Base-by-base conservation (phyloP, 2,888 invertebrate genomes). In the Mythimna pallens region DNA sequence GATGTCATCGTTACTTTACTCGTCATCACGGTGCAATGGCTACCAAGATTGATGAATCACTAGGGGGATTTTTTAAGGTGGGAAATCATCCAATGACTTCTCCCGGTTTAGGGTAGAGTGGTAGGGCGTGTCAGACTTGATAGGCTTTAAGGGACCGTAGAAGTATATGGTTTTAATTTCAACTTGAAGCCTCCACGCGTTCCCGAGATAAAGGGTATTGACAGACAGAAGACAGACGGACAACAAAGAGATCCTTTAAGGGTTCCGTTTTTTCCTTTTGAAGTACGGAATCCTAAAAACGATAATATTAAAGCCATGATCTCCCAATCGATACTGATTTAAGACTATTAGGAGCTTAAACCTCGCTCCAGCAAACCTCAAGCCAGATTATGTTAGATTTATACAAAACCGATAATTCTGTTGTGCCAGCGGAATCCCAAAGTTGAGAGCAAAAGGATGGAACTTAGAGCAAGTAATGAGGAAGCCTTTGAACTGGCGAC, bases 401-500 rank as follows among this genome's bases (percentile, higher is more conserved):
- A 59, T 52, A 65, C 10, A 47, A 74, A 57, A 68, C 68, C 25
- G 52, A 82, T 67, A 78, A 82, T 71, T 72, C 72, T 67, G 54
- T 63, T 57, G 65, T 69, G 65, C 54, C 55, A 65, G 20, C 9
- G 63, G 70, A 69, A 79, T 82, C 68, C 17, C 17, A 61, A 82
- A 82, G 63, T 82, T 70, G 43, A 22, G 17, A 54, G 22, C 59
- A 61, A 75, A 75, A 65, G 72, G 62, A 36, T 63, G 54, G 57
- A 73, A 74, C 63, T 84, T 58, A 36, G n/a, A 10, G 34, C n/a
- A 61, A 76, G 65, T 75, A 77, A 78, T 25, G 66, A 67, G 59
- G 54, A 70, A 77, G 61, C 64, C 77, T 83, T 83, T 75, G 70
- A 80, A 64, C 50, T 34, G 52, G 43, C 65, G 72, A 43, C 40